Conservation (phyloP, 2,888 invertebrate genomes). For the Cylloceria caligata region DNA sequence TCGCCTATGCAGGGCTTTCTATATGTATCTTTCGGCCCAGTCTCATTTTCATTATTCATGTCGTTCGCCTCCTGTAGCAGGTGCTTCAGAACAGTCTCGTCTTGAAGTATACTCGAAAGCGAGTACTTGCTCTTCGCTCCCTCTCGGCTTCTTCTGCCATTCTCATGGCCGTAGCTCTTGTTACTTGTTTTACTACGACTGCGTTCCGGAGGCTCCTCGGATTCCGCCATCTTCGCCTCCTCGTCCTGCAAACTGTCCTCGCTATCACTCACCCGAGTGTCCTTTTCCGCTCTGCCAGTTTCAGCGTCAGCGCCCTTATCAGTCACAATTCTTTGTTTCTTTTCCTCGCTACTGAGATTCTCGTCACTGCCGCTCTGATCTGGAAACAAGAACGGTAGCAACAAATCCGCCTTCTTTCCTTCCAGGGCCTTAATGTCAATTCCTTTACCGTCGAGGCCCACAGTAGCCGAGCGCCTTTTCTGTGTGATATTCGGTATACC, state of each 20-base stretch:
- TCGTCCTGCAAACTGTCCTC: conserved; percentile 81
- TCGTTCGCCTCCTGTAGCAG: conserved; percentile 77
- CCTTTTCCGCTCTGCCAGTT: conserved; percentile 74
- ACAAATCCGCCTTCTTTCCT: conserved; percentile 76
- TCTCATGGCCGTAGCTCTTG: conserved; percentile 72
- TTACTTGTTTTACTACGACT: conserved; percentile 80
- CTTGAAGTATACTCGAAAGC: conserved; percentile 70
- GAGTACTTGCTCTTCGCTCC: conserved; percentile 79
- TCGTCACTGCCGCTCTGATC: conserved; percentile 83
- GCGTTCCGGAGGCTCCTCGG: conserved; percentile 72
- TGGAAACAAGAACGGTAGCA: conserved; percentile 85
- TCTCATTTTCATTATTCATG: conserved; percentile 74
- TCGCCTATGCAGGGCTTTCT: conserved; percentile 77
- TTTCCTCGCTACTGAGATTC: conserved; percentile 79
- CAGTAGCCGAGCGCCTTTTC: conserved; percentile 85
- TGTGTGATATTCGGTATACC: conserved; percentile 85
- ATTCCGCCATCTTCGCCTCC: conserved; percentile 78
- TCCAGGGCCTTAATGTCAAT: conserved; percentile 75
- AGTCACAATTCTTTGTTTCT: conserved; percentile 67
- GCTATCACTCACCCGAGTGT: conserved; percentile 78
- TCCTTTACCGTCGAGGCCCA: conserved; percentile 85
- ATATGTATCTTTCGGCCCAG: conserved; percentile 74
- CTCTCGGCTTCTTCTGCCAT: conserved; percentile 74
- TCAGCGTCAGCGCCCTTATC: conserved; percentile 77
- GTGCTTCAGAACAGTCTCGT: conserved; percentile 79